Evolutionary conservation across 23 tunicate genomes (phyloP), one percentile per base, ranked within the genome.

Genomic region (Pegea sp.): DNA sequence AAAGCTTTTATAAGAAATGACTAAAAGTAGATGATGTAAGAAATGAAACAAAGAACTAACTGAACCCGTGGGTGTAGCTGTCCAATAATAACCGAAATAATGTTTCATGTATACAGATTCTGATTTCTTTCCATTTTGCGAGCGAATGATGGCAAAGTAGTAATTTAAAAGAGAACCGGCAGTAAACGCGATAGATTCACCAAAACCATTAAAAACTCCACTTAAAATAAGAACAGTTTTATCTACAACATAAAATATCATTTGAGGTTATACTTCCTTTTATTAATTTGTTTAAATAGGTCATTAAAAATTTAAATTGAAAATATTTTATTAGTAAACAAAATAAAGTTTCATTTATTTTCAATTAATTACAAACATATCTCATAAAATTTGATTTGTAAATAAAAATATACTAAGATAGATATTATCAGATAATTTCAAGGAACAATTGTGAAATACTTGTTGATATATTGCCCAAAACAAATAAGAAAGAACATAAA

Each of bases 11-110:
- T 16, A 38, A 38, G 16, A 38, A 8, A 8, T 38, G 11, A 38
- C 11, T 11, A 8, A 38, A 38, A 38, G 13, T 8, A 38, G 46
- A 8, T 38, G 13, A 38, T 38, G 11, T 38, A 38, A 38, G 11
- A 8, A 38, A 11, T 8, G 16, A 8, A 11, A 38, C 11, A 38
- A 16, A 38, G 16, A 38, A 38, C 46, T 8, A 38, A 38, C 46
- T 16, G 46, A 38, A 8, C 46, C 46, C 13, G 16, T 38, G 46
- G 46, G 46, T 38, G 46, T 8, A 16, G 46, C 46, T 11, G 46
- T 38, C 46, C 46, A 38, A 16, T 38, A 38, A 38, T 38, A 38
- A 11, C 46, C 46, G 46, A 38, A 38, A 16, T 38, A 38, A 38
- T 38, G 16, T 38, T 38, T 38, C 13, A 16, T 38, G 46, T 38